Evolutionary conservation across 2,888 invertebrate species (phyloP).

Genomic region (Timandra comae): DNA sequence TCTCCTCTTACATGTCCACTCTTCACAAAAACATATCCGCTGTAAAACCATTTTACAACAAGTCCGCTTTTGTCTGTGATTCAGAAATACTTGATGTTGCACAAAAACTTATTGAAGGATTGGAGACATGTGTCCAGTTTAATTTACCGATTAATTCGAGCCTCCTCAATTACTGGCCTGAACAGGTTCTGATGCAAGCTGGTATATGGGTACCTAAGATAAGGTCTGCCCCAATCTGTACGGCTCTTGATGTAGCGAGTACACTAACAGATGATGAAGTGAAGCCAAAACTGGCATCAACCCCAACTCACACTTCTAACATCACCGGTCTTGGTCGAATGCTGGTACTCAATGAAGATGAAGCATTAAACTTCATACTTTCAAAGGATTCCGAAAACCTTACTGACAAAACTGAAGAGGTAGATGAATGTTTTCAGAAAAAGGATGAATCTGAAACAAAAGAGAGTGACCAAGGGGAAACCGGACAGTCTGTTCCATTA

Average conservation of each 20-base stretch:
- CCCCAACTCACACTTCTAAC: constrained; percentile 47
- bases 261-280: constrained; percentile 70
- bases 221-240: constrained; percentile 84
- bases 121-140: constrained; percentile 84
- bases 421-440: constrained; percentile 18
- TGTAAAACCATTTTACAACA: constrained; percentile 88
- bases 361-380: constrained; percentile 83
- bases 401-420: constrained; percentile 19
- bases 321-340: constrained; percentile 66
- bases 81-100: constrained; percentile 86
- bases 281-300: constrained; percentile 53
- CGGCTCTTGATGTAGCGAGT: constrained; percentile 87
- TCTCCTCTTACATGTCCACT: constrained; percentile 90
- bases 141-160: constrained; percentile 89
- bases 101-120: constrained; percentile 84
- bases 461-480: constrained; percentile 4
- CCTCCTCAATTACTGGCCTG: constrained; percentile 92
- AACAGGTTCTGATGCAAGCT: constrained; percentile 87
- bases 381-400: constrained; percentile 60
- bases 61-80: constrained; percentile 89
- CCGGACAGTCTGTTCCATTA: constrained; percentile 21
- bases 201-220: constrained; percentile 91
- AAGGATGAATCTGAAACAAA: constrained; percentile 20
- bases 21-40: constrained; percentile 86
- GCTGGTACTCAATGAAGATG: constrained; percentile 80